Conservation (phyloP, 2,113 vertebrate genomes). For the Sterrhoptilus dennistouni region DNA sequence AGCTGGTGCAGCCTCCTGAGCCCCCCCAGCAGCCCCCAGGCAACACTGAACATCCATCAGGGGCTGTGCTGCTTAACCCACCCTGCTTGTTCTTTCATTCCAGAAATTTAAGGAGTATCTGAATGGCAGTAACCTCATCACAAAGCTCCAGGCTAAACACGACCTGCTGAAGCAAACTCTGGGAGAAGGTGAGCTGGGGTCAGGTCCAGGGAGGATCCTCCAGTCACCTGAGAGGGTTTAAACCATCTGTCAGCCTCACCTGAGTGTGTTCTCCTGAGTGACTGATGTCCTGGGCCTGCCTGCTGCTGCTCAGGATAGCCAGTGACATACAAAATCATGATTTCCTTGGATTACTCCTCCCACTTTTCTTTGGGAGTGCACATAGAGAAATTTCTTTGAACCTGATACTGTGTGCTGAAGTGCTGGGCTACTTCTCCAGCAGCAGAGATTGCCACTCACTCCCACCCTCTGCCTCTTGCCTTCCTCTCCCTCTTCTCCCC, state of each 20-base stretch:
- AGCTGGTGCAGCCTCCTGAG: not conserved
- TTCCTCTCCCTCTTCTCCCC: not conserved
- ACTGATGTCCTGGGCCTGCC: not conserved
- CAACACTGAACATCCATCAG: fast-evolving
- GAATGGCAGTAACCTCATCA: constrained; percentile 97
- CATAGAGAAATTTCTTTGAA: not conserved
- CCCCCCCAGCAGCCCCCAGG: not conserved
- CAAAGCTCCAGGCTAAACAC: constrained; percentile 97
- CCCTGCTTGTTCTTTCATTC: constrained; percentile 17
- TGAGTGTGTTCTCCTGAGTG: not conserved
- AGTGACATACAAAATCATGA: not conserved
- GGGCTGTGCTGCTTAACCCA: not conserved
- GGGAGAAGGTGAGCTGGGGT: constrained; percentile 88
- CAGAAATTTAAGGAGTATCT: constrained; percentile 98
- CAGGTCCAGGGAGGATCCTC: not conserved
- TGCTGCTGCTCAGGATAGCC: not conserved
- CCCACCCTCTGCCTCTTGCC: not conserved
- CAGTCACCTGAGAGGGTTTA: not conserved
- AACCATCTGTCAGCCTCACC: not conserved
- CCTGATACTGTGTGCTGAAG: not conserved
- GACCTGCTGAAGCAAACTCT: constrained; percentile 96
- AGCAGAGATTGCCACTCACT: not conserved
- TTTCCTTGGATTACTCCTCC: not conserved
- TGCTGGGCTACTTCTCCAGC: not conserved
- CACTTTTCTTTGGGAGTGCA: not conserved